Conservation (phyloP, 1,140 invertebrate genomes). For the Asobara japonica region DNA sequence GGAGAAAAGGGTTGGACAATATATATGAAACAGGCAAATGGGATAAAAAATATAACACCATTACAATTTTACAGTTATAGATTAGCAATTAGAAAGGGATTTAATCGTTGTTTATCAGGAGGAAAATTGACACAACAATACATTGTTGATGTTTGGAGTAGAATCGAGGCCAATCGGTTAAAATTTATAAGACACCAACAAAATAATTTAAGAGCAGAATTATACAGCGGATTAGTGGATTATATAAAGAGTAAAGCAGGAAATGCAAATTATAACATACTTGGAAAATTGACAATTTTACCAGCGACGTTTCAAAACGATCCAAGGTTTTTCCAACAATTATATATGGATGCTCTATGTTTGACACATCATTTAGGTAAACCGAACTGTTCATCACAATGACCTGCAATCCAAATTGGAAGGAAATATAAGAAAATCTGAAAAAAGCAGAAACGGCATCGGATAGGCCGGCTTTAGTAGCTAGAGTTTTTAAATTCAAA, state of each 20-base stretch:
- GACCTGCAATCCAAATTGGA: slow-evolving; percentile 27
- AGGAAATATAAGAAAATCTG: slow-evolving; percentile 29
- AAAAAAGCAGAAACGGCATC: background rate
- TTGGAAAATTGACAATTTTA: too few species aligned
- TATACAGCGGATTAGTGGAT: too few species aligned
- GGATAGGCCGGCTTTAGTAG: background rate
- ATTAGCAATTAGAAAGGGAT: slow-evolving; percentile 18
- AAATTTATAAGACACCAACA: slow-evolving; percentile 30
- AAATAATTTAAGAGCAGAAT: too few species aligned
- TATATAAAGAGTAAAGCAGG: too few species aligned
- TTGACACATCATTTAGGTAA: slow-evolving; percentile 1
- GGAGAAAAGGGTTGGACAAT: slow-evolving; percentile 21
- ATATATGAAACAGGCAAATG: slow-evolving; percentile 14
- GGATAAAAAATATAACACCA: slow-evolving; percentile 11
- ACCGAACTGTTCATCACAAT: too few species aligned
- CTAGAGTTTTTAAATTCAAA: slow-evolving; percentile 10
- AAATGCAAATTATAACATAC: too few species aligned
- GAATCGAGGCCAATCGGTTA: slow-evolving; percentile 27
- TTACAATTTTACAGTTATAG: slow-evolving; percentile 32
- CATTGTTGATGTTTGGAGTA: slow-evolving; percentile 31
- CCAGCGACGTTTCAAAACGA: too few species aligned
- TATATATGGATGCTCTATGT: slow-evolving; percentile 4
- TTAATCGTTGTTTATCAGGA: slow-evolving; percentile 25
- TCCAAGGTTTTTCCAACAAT: too few species aligned
- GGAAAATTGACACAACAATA: slow-evolving; percentile 31